A percentile compares a stretch with the other conserved stretches of the same genome.
These are phyloP conservation scores for Lucifuga dentata DNA, from an alignment of 2,113 vertebrate species.

Conservation along the genomic window DNA sequence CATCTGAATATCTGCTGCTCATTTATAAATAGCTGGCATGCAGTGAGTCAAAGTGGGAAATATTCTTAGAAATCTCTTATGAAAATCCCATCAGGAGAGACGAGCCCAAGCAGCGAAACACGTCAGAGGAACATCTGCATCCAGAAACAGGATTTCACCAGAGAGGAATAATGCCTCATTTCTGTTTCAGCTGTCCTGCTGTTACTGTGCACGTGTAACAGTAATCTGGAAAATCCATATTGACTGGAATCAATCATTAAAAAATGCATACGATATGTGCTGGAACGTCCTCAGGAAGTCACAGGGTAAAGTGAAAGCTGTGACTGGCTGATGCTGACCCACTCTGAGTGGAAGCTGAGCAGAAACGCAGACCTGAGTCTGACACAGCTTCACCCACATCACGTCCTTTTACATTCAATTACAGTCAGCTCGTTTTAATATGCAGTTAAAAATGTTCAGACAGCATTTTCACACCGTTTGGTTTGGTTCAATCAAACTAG, in stretches of 20 bases:
- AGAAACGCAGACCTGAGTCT: no score
- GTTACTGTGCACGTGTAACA: background rate
- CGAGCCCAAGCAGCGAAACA: constrained; percentile 22
- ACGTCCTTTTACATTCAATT: no score
- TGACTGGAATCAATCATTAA: constrained; percentile 23
- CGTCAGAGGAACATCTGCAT: constrained; percentile 32
- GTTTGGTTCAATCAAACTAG: no score
- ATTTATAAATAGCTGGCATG: constrained; percentile 17
- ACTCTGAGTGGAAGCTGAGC: no score
- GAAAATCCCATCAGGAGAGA: constrained; percentile 42
- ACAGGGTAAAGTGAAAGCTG: no score
- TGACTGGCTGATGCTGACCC: no score
- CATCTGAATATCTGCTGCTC: constrained; percentile 7
- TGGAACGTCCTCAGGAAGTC: no score
- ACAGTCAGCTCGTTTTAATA: no score
- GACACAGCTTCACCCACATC: no score
- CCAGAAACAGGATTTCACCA: constrained; percentile 5
- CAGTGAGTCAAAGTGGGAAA: constrained; percentile 32
- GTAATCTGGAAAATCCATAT: constrained; percentile 24
- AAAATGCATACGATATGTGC: constrained; percentile 6
- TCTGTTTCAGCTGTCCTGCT: constrained; percentile 27
- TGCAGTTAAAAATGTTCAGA: no score
- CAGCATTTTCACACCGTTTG: no score
- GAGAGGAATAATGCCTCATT: constrained; percentile 24
- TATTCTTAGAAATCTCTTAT: constrained; percentile 11